Percentiles rank a stretch among this genome's conserved stretches.
Evolutionary conservation across 2,888 invertebrate genomes (phyloP).

Genomic region (Synergus laeviventris): DNA sequence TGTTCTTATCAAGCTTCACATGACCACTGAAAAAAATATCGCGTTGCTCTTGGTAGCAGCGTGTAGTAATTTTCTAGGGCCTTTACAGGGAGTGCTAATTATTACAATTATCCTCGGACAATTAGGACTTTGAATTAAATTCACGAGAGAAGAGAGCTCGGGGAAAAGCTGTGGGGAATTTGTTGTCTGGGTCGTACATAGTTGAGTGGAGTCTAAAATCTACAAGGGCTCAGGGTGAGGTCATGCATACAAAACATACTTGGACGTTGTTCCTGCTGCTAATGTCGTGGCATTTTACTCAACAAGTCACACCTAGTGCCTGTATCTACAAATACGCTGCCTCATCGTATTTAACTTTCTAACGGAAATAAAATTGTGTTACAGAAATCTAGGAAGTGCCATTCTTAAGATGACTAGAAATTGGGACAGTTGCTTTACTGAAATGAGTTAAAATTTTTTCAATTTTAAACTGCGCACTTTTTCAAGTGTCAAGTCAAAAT

Average conservation of each 20-base stretch:
- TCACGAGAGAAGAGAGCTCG: slow-evolving; percentile 48
- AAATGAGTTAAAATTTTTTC: not conserved
- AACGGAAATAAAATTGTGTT: slow-evolving; percentile 3
- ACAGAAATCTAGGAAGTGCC: not conserved
- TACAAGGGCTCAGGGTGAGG: slow-evolving; percentile 26
- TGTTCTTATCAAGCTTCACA: not conserved
- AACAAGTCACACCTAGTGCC: slow-evolving; percentile 36
- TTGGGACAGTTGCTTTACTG: not conserved
- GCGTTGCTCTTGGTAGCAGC: slow-evolving; percentile 26
- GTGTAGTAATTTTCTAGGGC: slow-evolving; percentile 30
- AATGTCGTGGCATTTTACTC: slow-evolving; percentile 35
- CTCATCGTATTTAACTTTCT: slow-evolving; percentile 14
- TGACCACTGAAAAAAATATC: slow-evolving; percentile 34
- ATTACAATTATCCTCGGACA: slow-evolving; percentile 65
- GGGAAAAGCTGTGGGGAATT: slow-evolving; percentile 51
- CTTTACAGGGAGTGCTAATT: slow-evolving; percentile 56
- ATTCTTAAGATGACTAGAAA: not conserved
- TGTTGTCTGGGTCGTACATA: slow-evolving; percentile 41
- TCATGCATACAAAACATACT: slow-evolving; percentile 57
- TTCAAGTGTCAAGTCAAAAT: no score
- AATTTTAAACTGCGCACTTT: not conserved
- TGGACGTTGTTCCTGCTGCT: slow-evolving; percentile 35
- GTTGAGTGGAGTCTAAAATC: slow-evolving; percentile 12
- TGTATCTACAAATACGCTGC: slow-evolving; percentile 21
- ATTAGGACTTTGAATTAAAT: slow-evolving; percentile 66